Base-by-base conservation (phyloP, 2,113 vertebrate species). In the Anas platyrhynchos region DNA sequence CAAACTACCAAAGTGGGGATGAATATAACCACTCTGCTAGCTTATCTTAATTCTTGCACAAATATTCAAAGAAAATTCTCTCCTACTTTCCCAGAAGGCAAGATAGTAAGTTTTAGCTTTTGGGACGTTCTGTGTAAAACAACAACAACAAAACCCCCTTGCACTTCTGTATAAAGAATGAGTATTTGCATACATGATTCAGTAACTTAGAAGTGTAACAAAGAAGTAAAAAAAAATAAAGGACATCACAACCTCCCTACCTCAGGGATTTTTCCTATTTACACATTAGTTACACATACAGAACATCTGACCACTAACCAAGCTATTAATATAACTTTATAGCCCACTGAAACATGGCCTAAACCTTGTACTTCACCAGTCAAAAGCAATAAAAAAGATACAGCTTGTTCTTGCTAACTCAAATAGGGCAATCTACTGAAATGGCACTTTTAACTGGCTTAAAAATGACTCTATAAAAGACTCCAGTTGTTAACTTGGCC, bases 361-460 rank as follows among this genome's bases (percentile, higher is more conserved):
- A 94, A 96, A 94, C 83, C 73, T 93, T 91, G 77, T 69, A 86
- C 86, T 95, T 87, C 2, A 1, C 86, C 81, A 95, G 92, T 86
- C 48, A 95, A 94, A 95, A 87, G 92, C 88, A 89, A 94, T 96
- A 96, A 94, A 97, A 94, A 93, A 93, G 91, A 91, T 96, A 96
- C 94, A 93, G 88, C 81, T 96, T 93, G 83, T 95, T 96, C 86
- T 94, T 76, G 54, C 54, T 94, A 94, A 82, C 77, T 95, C 62
- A 91, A 93, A 93, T 94, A 95, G 91, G 77, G 81, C 92, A 94
- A 96, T 94, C 83, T 77, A 87, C 71, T 59, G 81, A 94, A 95
- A 93, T 77, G 94, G 67, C 88, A 91, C 87, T 96, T 96, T 97
- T 94, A 96, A 96, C 80, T 94, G 94, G 88, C 83, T 94, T 96